phyloP scores from a whole-genome alignment of 2,113 vertebrate species.

The Montifringilla adamsi region DNA sequence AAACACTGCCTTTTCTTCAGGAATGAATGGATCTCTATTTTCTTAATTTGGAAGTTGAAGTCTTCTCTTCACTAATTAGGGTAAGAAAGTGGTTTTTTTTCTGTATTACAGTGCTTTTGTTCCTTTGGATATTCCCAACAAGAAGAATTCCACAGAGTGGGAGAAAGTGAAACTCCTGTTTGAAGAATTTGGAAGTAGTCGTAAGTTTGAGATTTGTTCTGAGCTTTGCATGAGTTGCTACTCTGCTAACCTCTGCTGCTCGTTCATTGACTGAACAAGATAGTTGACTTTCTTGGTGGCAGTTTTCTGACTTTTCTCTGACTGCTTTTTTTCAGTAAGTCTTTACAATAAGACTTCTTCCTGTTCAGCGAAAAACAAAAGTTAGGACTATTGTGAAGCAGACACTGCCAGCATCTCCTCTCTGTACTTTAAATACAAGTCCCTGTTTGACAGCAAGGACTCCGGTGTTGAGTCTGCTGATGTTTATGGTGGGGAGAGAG shows the following conservation, averaged over 20 bases:
- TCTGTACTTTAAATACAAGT: not conserved
- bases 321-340: not conserved
- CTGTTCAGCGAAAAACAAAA: not conserved
- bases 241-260: not conserved
- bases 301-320: not conserved
- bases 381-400: not conserved
- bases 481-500: not conserved
- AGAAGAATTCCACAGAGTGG: conserved; percentile 93
- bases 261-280: not conserved
- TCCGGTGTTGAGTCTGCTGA: not conserved
- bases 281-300: not conserved
- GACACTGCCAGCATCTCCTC: not conserved
- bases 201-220: conserved; percentile 78
- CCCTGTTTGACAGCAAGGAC: not conserved
- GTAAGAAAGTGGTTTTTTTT: not conserved
- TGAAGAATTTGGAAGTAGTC: conserved; percentile 91
- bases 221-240: not conserved
- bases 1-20: not conserved
- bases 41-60: not conserved
- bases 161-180: conserved; percentile 93
- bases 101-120: conserved; percentile 86
- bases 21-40: not conserved
- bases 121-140: conserved; percentile 82
- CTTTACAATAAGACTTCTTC: not conserved
- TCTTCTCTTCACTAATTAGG: not conserved